These are phyloP conservation scores for Drosophila pectinifera DNA, from an alignment of 1,140 invertebrate species.

Conservation along the genomic window DNA sequence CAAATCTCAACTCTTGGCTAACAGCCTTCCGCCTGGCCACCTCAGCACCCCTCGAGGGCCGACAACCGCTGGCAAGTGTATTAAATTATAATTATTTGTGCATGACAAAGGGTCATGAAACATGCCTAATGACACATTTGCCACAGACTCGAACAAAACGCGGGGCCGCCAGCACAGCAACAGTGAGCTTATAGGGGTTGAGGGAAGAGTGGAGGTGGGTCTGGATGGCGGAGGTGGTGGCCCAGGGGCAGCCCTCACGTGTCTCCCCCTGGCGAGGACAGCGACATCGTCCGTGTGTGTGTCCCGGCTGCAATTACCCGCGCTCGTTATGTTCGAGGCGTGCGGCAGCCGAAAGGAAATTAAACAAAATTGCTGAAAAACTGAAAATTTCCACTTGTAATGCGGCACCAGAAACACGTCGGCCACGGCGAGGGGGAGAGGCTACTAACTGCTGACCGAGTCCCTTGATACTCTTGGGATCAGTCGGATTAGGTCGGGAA, in stretches of 20 bases:
- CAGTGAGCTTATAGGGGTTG: background rate
- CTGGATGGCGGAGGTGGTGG: conserved; percentile 9
- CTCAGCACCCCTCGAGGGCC: background rate
- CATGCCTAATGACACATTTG: conserved; percentile 83
- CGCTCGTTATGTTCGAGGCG: conserved; percentile 75
- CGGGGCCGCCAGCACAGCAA: conserved; percentile 37
- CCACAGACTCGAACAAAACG: conserved; percentile 78
- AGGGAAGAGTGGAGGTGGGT: background rate
- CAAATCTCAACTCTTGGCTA: conserved; percentile 56
- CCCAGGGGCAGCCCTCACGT: conserved; percentile 26
- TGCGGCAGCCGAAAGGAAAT: conserved; percentile 69
- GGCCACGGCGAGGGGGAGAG: too few species aligned
- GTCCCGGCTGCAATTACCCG: conserved; percentile 68
- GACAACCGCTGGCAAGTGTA: conserved; percentile 68
- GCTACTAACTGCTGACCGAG: background rate
- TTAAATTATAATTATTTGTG: conserved; percentile 84
- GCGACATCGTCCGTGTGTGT: conserved; percentile 52
- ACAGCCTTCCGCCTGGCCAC: too few species aligned
- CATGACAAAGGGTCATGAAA: conserved; percentile 83
- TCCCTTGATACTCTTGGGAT: conserved; percentile 12
- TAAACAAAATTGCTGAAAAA: conserved; percentile 76
- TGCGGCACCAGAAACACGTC: conserved; percentile 76
- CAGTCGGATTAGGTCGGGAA: background rate
- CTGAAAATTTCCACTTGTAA: conserved; percentile 74
- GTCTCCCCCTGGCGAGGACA: conserved; percentile 43